These are phyloP conservation scores for Gallinago nigripennis DNA, from an alignment of 2,797 vertebrate genomes.

Conservation along the genomic window DNA sequence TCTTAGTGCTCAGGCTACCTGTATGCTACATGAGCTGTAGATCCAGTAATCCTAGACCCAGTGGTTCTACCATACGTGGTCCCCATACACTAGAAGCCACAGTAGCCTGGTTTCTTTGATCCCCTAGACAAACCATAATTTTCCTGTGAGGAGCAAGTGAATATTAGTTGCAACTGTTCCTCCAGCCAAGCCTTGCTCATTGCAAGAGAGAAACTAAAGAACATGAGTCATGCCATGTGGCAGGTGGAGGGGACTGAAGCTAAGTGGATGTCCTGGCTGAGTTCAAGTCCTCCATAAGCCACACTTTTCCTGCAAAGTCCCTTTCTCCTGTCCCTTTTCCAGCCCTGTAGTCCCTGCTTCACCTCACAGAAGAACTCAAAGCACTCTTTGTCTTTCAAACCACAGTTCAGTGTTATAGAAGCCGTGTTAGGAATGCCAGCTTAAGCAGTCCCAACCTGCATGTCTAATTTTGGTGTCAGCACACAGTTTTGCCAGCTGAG, in stretches of 20 bases:
- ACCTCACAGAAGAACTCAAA: background rate
- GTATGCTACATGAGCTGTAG: background rate
- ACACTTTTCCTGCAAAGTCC: background rate
- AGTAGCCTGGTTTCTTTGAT: background rate
- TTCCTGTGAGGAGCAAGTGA: background rate
- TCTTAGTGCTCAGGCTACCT: background rate
- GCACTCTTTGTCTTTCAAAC: background rate
- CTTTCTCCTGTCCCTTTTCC: background rate
- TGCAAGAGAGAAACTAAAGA: background rate
- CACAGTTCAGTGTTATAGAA: background rate
- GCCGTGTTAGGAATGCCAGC: background rate
- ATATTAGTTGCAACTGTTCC: background rate
- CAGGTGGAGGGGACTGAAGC: background rate
- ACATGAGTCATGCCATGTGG: background rate
- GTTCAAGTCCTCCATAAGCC: background rate
- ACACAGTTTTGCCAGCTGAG: background rate
- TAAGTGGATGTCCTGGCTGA: background rate
- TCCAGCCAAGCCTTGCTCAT: background rate
- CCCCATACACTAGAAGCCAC: background rate
- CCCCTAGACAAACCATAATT: background rate
- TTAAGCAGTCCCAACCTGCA: background rate
- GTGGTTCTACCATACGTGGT: background rate
- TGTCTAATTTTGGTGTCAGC: background rate
- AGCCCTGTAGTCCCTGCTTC: background rate
- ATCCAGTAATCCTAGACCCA: background rate